Conservation (phyloP, 2,888 invertebrate genomes). For the Stenodema calcarata region DNA sequence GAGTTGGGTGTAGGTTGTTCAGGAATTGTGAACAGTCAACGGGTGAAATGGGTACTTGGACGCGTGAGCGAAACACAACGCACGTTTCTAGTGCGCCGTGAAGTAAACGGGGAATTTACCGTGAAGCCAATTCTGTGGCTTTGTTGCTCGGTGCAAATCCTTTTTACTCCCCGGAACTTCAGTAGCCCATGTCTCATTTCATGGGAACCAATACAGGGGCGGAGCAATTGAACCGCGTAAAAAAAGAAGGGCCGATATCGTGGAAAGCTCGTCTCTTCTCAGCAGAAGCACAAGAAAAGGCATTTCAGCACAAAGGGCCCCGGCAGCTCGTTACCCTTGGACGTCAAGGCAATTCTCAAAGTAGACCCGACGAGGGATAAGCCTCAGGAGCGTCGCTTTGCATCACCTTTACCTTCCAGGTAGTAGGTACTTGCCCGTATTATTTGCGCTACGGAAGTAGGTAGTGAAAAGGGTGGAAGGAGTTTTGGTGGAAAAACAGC, state of each 20-base stretch:
- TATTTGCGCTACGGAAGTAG: background rate
- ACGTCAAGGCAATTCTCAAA: background rate
- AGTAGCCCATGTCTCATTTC: background rate
- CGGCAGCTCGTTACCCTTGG: background rate
- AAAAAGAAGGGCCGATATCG: background rate
- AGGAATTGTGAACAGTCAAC: too few species aligned
- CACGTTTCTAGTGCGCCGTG: too few species aligned
- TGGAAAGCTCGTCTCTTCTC: background rate
- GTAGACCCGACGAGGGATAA: background rate
- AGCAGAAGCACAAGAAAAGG: background rate
- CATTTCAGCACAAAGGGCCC: background rate
- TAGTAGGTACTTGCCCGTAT: background rate
- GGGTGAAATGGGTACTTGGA: too few species aligned
- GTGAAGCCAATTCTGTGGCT: too few species aligned
- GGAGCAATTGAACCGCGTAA: background rate
- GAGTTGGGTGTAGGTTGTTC: too few species aligned
- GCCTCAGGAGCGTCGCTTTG: background rate
- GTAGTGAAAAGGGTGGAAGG: background rate
- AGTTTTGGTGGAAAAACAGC: background rate
- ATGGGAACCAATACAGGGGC: background rate
- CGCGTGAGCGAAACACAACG: too few species aligned
- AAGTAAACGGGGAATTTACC: too few species aligned
- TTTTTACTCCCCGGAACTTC: too few species aligned
- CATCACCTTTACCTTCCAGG: background rate
- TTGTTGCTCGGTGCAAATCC: too few species aligned